Evolutionary conservation across 2,113 vertebrate species (phyloP), one percentile per base, ranked within the genome.

Genomic region (Morone saxatilis): DNA sequence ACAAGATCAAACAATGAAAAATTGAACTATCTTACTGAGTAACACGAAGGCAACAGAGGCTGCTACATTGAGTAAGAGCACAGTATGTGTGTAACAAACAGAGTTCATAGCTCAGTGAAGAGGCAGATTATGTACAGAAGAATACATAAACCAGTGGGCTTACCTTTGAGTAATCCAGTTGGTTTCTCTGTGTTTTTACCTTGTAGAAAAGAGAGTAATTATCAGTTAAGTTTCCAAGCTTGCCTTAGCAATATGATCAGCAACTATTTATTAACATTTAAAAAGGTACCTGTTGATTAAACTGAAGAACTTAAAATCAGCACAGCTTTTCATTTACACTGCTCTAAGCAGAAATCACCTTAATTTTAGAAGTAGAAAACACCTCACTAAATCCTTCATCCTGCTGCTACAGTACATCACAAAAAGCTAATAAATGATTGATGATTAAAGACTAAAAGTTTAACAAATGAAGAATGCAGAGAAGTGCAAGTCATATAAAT

Each of bases 101-200:
- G 71, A 48, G 41, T 47, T 16, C 3, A 54, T 2, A 56, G 16
- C 17, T 1, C 45, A 47, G 11, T 22, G 36, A 43, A 12, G 12
- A 69, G 20, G 12, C 57, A 54, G 38, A 71, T 41, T 74, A 6
- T 65, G 40, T 20, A 59, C 1, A 48, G n/a, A 41, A 36, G n/a
- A 62, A 40, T 20, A 53, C 1, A 2, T 22, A 41, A 79, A 53
- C 0, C 5, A 68, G 40, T 53, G 40, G 10, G 12, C 96, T 86
- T 89, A 99, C 98, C 97, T 97, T 97, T 51, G 95, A 92, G 78
- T 97, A 97, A 94, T 99, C 95, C 76, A 95, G 71, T 63, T 96
- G 88, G 83, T 95, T 96, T 86, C 95, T 96, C 82, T 94, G 93
- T 71, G 94, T 94, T 94, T 95, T 97, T 69, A 94, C 97, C 98